Percentiles rank a stretch among this genome's conserved stretches.
These are phyloP conservation scores for Seira ritae DNA, from an alignment of 2,888 invertebrate species.

Conservation along the genomic window DNA sequence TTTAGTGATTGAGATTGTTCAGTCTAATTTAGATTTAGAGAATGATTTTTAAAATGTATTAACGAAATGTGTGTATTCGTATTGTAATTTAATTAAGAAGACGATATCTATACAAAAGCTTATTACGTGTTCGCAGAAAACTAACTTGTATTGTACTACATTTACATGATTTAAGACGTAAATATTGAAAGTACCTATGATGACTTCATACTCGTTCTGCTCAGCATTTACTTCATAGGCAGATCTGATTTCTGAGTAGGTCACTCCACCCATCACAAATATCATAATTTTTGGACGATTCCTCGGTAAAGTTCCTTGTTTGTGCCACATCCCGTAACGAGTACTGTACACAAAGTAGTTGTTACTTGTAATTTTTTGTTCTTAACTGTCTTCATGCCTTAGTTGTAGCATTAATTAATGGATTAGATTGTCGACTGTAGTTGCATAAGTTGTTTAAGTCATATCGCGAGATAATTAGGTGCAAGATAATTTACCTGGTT, in stretches of 20 bases:
- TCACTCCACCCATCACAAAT: slow-evolving; percentile 68
- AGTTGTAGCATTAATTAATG: no score
- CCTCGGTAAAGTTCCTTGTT: slow-evolving; percentile 48
- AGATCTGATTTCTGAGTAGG: slow-evolving; percentile 69
- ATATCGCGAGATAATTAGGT: no score
- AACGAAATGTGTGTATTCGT: no score
- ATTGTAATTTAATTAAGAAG: no score
- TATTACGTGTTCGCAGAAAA: no score
- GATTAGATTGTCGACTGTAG: no score
- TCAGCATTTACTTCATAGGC: slow-evolving; percentile 65
- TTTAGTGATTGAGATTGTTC: neutral
- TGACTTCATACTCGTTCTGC: slow-evolving; percentile 66
- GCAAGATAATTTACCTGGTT: slow-evolving; percentile 44
- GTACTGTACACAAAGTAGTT: slow-evolving; percentile 41
- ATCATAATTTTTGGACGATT: slow-evolving; percentile 66
- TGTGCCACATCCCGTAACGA: slow-evolving; percentile 65
- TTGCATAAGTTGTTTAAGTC: no score
- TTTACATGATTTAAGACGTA: no score
- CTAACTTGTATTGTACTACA: no score
- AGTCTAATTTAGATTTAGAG: neutral
- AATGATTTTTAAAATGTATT: neutral
- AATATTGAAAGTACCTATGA: slow-evolving; percentile 70
- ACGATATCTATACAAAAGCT: neutral
- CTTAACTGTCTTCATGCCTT: no score
- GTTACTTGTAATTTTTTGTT: no score